Evolutionary conservation across 2,888 invertebrate species (phyloP), one percentile per base, ranked within the genome.

Genomic region (Melieria crassipennis): DNA sequence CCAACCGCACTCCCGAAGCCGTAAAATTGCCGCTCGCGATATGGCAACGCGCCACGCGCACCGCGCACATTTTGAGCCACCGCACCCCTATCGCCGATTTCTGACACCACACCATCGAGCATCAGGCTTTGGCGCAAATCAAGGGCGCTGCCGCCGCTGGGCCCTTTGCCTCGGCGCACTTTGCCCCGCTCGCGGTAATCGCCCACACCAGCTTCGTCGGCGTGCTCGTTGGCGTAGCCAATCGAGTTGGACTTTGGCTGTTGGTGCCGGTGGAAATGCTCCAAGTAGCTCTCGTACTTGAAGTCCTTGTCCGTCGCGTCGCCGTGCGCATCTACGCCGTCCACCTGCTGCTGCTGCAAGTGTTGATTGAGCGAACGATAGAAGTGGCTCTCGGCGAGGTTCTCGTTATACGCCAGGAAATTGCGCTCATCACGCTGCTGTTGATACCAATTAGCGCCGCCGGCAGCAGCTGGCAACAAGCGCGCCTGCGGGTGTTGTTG

Each of bases 321-420:
- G 30, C 46, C 67, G 13, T 63, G 63, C 46, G 61, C 64, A 16
- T 9, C 47, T 16, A 30, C 11, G 13, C 52, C 52, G 52, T 52
- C 52, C 11, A 52, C 62, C 55, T 75, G 73, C 50, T 77, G 76
- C 65, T 73, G 69, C 72, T 83, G 78, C 75, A 80, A 76, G 71
- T 82, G 82, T 75, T 82, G 80, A 79, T 84, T 83, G 73, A 84
- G 81, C 63, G 84, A 82, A 75, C 83, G 84, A 77, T 84, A 84
- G 77, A 84, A 84, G 65, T 80, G 79, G 79, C 82, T 83, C 68
- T 84, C 84, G 69, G 82, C 82, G 52, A 84, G 73, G 75, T 80
- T 84, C 71, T 82, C 84, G 75, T 82, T 80, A 79, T 80, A 82
- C 11, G 80, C 69, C 5, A 73, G 75, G 52, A 75, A 67, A 68